Evolutionary conservation across 2,797 vertebrate genomes (phyloP).

Genomic region (Varecia variegata): DNA sequence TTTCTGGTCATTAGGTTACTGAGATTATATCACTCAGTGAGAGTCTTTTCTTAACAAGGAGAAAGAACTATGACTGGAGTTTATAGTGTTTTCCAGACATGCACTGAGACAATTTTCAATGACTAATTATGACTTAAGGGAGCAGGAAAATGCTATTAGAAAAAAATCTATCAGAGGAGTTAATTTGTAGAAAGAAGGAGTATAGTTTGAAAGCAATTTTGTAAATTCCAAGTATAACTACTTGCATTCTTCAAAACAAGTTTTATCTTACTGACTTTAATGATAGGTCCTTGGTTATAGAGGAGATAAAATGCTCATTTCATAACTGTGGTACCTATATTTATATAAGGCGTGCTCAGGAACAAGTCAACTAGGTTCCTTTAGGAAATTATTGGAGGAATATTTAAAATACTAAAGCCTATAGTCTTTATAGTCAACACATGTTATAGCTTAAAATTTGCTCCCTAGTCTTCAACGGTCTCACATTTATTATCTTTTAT

Average conservation of each 20-base stretch:
- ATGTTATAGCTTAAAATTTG: not conserved
- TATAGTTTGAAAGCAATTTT: slow-evolving; percentile 62
- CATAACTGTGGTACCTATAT: not conserved
- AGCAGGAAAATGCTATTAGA: slow-evolving; percentile 19
- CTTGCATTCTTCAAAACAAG: slow-evolving; percentile 61
- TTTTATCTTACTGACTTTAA: slow-evolving; percentile 48
- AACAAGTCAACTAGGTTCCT: not conserved
- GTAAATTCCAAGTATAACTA: slow-evolving; percentile 42
- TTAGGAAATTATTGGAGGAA: not conserved
- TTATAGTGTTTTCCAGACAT: slow-evolving; percentile 52
- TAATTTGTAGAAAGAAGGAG: slow-evolving; percentile 60
- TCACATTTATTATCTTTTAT: not conserved
- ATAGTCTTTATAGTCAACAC: not conserved
- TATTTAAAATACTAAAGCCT: slow-evolving; percentile 30
- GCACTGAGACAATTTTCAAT: slow-evolving; percentile 65
- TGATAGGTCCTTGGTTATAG: slow-evolving; percentile 26
- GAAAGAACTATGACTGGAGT: slow-evolving; percentile 27
- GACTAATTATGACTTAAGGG: slow-evolving; percentile 70
- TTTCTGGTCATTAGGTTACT: slow-evolving; percentile 68
- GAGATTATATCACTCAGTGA: slow-evolving; percentile 50
- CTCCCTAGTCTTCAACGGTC: not conserved
- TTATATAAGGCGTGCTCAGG: not conserved
- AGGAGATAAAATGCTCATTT: slow-evolving; percentile 47
- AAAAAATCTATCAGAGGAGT: slow-evolving; percentile 1
- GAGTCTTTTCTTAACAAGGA: slow-evolving; percentile 66